Evolutionary conservation across 2,888 invertebrate species (phyloP), one percentile per base, ranked within the genome.

Genomic region (Nomada fabriciana): DNA sequence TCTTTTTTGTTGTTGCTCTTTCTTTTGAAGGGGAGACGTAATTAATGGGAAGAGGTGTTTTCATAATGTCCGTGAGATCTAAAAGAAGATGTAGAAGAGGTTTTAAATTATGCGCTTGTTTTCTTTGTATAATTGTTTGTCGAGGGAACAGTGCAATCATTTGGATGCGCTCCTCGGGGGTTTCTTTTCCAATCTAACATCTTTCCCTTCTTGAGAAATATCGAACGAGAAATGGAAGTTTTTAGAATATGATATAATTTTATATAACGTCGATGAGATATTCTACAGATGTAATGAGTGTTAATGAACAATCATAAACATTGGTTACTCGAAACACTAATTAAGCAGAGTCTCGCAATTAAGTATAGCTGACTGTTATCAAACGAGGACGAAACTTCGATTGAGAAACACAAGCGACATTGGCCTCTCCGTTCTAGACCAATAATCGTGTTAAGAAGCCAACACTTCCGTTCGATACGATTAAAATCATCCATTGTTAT

Each of bases 351-450:
- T 75, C 77, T 73, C 75, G 84, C 75, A 73, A 83, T 20, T 42
- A 77, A 36, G 25, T 50, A 43, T 53, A 60, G 50, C 13, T 18
- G 29, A 25, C 53, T 61, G 77, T 87, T 86, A 85, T 86, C 87
- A 60, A 74, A 72, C 76, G 65, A 81, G 82, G 65, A 72, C 76
- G 69, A 29, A 71, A 64, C 61, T 64, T 60, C 69, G 74, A 86
- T 87, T 87, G 72, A 77, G 86, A 88, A 88, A 84, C 68, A 25
- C 55, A 10, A 63, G 68, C 85, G 88, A 83, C 87, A 87, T 87
- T 88, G 86, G 75, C 86, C 86, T 84, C 80, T 84, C 65, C 20
- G 78, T 81, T 75, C 73, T 82, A 74, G 68, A 76, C 68, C 60
- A 72, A 76, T 81, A 72, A 73, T 10, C 60, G 47, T 23, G 60